Conservation (phyloP, 2,113 vertebrate species). For the Podiceps cristatus region DNA sequence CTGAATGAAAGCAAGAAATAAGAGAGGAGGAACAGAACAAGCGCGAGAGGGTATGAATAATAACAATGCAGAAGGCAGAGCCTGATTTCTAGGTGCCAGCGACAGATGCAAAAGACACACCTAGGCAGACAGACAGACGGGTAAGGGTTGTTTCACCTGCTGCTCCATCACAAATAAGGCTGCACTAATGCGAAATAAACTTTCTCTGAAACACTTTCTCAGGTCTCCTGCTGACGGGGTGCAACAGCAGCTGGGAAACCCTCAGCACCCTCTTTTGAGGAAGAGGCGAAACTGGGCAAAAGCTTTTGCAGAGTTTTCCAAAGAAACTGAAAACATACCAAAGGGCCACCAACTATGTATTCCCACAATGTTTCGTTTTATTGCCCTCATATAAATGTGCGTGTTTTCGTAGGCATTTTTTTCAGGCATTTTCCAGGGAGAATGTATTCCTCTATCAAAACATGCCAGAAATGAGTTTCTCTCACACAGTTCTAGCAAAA, state of each 20-base stretch:
- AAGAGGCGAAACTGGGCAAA: fast-evolving
- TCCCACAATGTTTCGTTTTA: neutral
- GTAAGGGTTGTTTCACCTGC: neutral
- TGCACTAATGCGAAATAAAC: neutral
- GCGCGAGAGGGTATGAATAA: neutral
- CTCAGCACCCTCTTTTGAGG: neutral
- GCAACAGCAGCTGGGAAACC: neutral
- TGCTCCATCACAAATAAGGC: neutral
- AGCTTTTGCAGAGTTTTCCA: neutral
- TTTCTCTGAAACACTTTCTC: neutral
- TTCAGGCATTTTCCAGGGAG: neutral
- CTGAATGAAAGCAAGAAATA: neutral
- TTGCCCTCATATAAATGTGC: neutral
- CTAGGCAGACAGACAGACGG: neutral
- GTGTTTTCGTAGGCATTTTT: neutral
- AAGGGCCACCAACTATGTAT: neutral
- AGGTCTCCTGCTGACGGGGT: fast-evolving
- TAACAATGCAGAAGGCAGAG: neutral
- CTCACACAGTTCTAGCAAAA: neutral
- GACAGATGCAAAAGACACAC: neutral
- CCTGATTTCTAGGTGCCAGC: neutral
- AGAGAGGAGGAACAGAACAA: neutral
- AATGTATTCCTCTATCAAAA: neutral
- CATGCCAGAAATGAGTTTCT: neutral
- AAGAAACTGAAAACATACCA: neutral